phyloP scores from a whole-genome alignment of 2,113 vertebrate genomes.

The Coptodon bakossiorum region DNA sequence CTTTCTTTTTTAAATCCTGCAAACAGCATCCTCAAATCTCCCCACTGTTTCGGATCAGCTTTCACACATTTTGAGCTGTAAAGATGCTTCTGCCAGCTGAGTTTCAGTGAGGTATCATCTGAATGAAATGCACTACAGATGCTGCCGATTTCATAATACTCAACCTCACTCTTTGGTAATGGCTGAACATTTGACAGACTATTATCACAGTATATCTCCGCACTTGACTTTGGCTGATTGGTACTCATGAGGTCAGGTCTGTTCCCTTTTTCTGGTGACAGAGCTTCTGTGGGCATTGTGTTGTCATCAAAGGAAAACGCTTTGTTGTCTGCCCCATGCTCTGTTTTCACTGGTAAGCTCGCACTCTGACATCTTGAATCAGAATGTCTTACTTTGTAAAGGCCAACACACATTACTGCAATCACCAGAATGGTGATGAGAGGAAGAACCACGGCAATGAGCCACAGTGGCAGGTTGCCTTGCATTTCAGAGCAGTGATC shows the following conservation, averaged over 20 bases:
- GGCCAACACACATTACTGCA: not conserved
- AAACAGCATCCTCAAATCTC: conserved; percentile 3
- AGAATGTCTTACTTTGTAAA: conserved; percentile 8
- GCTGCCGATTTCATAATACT: conserved; percentile 65
- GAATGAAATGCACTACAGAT: conserved; percentile 45
- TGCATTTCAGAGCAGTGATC: conserved; percentile 22
- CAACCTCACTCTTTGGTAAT: conserved; percentile 36
- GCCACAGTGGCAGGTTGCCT: conserved; percentile 41
- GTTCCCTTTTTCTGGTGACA: not conserved
- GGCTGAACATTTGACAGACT: not conserved
- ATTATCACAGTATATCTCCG: conserved; percentile 4
- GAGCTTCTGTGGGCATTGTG: not conserved
- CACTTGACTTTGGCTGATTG: not conserved
- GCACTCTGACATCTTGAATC: not conserved
- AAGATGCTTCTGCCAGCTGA: conserved; percentile 12
- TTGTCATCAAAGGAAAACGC: conserved; percentile 34
- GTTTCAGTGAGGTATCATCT: conserved; percentile 12
- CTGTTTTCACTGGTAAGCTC: not conserved
- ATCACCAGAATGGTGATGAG: conserved; percentile 26
- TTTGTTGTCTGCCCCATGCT: conserved; percentile 47
- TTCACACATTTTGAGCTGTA: not conserved
- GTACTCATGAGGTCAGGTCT: conserved; percentile 7
- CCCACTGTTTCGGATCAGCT: not conserved
- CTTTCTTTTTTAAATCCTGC: not conserved
- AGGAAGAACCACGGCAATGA: conserved; percentile 53